phyloP scores from a whole-genome alignment of 2,113 vertebrate species.

The Solea senegalensis region DNA sequence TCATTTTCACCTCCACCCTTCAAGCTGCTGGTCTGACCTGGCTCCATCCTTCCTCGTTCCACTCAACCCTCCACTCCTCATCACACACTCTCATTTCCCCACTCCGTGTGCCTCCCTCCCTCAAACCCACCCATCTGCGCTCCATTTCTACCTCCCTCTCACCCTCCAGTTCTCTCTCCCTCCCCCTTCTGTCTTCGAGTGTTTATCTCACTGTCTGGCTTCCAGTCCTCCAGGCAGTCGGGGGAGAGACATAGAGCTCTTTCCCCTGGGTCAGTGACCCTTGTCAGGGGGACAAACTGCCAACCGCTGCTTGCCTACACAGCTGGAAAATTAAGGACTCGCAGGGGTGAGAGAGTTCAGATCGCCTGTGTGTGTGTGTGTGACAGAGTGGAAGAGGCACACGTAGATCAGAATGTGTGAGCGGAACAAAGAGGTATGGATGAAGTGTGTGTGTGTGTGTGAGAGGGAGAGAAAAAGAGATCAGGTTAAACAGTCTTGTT shows the following conservation, averaged over 20 bases:
- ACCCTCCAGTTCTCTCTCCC: constrained; percentile 26
- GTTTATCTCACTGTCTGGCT: constrained; percentile 56
- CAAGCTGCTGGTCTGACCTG: constrained; percentile 48
- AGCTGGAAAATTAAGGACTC: constrained; percentile 76
- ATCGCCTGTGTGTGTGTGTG: constrained; percentile 1
- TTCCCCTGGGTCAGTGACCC: constrained; percentile 63
- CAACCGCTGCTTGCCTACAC: constrained; percentile 69
- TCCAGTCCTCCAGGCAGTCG: constrained; percentile 46
- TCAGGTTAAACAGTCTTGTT: constrained; percentile 64
- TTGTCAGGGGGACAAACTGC: constrained; percentile 74
- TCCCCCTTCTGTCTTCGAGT: constrained; percentile 36
- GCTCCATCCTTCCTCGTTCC: constrained; percentile 47
- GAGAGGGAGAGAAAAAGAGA: not conserved
- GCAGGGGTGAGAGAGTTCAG: constrained; percentile 54
- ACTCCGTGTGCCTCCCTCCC: constrained; percentile 34
- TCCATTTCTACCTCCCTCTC: constrained; percentile 42
- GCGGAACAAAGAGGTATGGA: constrained; percentile 6
- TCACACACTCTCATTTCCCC: constrained; percentile 41
- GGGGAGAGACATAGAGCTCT: constrained; percentile 48
- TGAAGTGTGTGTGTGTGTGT: constrained; percentile 1
- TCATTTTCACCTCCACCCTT: constrained; percentile 55
- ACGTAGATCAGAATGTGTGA: constrained; percentile 18
- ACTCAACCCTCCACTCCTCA: constrained; percentile 40
- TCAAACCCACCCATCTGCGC: constrained; percentile 34
- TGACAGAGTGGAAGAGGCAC: constrained; percentile 8